Evolutionary conservation across 2,888 invertebrate genomes (phyloP).

Genomic region (Tortricodes alternella): DNA sequence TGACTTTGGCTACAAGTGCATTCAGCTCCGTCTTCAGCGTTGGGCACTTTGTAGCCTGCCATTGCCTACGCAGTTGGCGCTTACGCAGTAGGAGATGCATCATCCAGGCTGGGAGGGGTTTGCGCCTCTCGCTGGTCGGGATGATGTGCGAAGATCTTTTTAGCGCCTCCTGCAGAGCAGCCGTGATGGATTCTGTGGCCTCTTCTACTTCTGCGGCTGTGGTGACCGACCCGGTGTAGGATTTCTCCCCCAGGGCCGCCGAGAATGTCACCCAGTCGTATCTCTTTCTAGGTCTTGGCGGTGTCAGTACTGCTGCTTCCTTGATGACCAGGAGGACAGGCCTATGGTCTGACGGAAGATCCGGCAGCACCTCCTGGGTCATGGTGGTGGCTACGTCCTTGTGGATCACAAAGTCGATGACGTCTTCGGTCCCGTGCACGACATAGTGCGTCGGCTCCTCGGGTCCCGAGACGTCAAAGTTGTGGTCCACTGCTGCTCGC

Average conservation of each 20-base stretch:
- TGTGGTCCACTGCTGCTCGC: neutral
- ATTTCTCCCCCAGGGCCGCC: neutral
- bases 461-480: neutral
- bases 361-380: neutral
- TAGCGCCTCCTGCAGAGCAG: neutral
- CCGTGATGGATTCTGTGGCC: neutral
- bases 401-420: neutral
- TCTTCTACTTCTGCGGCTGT: neutral
- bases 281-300: conserved; percentile 26
- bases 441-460: neutral
- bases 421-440: neutral
- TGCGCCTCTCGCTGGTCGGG: neutral
- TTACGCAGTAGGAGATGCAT: neutral
- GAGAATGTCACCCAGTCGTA: conserved; percentile 21
- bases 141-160: neutral
- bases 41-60: conserved; percentile 1
- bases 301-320: neutral
- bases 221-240: neutral
- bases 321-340: conserved; percentile 6
- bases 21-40: neutral
- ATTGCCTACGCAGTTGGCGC: neutral
- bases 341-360: neutral
- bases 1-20: neutral
- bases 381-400: neutral
- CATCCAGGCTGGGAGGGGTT: neutral